These are phyloP conservation scores for Amphimallon solstitiale DNA, from an alignment of 2,888 invertebrate species.

Conservation along the genomic window DNA sequence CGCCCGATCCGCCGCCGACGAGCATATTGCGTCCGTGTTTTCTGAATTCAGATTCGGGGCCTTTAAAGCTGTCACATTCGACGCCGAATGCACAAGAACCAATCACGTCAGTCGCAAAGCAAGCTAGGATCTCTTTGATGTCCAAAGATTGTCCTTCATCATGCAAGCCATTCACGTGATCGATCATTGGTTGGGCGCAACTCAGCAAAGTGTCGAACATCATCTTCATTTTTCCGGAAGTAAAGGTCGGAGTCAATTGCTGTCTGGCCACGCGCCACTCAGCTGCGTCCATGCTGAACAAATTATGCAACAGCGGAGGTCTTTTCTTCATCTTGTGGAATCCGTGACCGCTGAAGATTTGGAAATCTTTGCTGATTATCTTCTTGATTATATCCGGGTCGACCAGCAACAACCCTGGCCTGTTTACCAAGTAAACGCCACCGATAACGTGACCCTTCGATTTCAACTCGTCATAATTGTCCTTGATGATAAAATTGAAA, in stretches of 20 bases:
- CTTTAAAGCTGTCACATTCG: constrained; percentile 30
- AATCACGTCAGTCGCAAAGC: constrained; percentile 37
- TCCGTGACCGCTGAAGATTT: constrained; percentile 70
- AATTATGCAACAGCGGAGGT: constrained; percentile 15
- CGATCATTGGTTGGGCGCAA: constrained; percentile 20
- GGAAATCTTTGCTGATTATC: constrained; percentile 68
- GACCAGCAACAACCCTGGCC: constrained; percentile 33
- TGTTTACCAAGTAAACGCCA: constrained; percentile 43
- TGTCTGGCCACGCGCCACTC: constrained; percentile 29
- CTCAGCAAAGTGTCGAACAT: constrained; percentile 34
- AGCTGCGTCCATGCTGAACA: constrained; percentile 27
- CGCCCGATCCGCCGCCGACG: neutral
- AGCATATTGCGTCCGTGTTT: constrained; percentile 32
- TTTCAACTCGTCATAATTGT: constrained; percentile 29
- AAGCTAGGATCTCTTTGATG: constrained; percentile 34
- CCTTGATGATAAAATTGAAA: neutral
- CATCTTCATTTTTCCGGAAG: constrained; percentile 36
- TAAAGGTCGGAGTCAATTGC: constrained; percentile 33
- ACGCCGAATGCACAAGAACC: constrained; percentile 38
- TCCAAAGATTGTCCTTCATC: constrained; percentile 3
- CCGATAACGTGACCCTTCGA: constrained; percentile 3
- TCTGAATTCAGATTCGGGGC: constrained; percentile 33
- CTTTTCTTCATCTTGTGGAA: neutral
- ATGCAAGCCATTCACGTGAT: neutral
- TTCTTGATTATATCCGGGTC: constrained; percentile 49